Conservation (phyloP, 2,113 vertebrate species). For the Brienomyrus brachyistius region DNA sequence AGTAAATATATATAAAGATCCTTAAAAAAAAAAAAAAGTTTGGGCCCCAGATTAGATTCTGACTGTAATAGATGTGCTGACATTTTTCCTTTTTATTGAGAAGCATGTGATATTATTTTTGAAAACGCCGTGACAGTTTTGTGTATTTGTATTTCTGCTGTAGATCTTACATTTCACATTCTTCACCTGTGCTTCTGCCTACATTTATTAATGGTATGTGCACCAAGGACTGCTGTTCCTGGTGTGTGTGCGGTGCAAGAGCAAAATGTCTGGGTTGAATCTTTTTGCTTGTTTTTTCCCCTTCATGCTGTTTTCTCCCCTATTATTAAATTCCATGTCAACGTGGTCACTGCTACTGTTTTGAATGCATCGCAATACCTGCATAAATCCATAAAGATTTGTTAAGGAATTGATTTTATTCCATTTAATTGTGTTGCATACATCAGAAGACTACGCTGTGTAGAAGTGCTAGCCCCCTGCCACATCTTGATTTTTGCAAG, state of each 20-base stretch:
- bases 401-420: conserved; percentile 15
- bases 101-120: conserved; percentile 30
- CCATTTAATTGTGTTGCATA: conserved; percentile 19
- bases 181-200: conserved; percentile 14
- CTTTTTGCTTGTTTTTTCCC: conserved; percentile 16
- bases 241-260: conserved; percentile 25
- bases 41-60: conserved; percentile 13
- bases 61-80: conserved; percentile 31
- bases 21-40: conserved; percentile 1
- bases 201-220: conserved; percentile 19
- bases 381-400: neutral
- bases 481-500: conserved; percentile 37
- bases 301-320: conserved; percentile 18
- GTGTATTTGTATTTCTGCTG: conserved; percentile 30
- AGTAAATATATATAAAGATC: conserved; percentile 22
- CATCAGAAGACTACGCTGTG: conserved; percentile 6
- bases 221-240: conserved; percentile 34
- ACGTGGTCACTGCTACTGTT: conserved; percentile 35
- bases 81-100: conserved; percentile 26
- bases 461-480: conserved; percentile 26
- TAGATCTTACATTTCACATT: conserved; percentile 20
- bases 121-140: conserved; percentile 25
- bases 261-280: conserved; percentile 7
- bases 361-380: conserved; percentile 22
- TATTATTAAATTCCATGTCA: conserved; percentile 34